Percentiles rank a stretch among this genome's conserved stretches.
Evolutionary conservation across 2,888 invertebrate genomes (phyloP).

Genomic region (Caenorhabditis macrosperma): DNA sequence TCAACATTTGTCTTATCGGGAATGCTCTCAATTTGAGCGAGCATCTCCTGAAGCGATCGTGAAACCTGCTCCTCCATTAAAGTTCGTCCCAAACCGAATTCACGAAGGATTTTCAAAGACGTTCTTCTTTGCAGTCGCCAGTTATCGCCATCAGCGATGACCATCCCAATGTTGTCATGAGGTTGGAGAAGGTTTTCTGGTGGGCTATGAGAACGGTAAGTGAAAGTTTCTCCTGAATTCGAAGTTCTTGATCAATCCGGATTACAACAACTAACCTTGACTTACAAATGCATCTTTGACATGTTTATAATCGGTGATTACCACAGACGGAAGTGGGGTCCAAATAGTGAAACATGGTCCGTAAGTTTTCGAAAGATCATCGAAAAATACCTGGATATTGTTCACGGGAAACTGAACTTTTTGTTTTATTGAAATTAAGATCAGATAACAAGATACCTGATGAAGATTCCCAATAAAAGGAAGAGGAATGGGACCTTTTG

Average conservation of each 20-base stretch:
- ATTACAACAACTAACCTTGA: constrained; percentile 48
- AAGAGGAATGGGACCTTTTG: constrained; percentile 61
- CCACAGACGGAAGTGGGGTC: constrained; percentile 60
- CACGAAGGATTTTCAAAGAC: constrained; percentile 62
- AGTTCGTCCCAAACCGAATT: constrained; percentile 64
- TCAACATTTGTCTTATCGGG: constrained; percentile 39
- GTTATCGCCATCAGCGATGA: constrained; percentile 56
- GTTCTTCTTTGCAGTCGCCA: constrained; percentile 65
- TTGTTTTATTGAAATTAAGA: not conserved
- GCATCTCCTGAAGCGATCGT: constrained; percentile 42
- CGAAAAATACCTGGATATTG: constrained; percentile 34
- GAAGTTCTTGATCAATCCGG: too few species aligned
- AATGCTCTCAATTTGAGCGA: constrained; percentile 42
- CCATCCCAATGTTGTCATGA: constrained; percentile 32
- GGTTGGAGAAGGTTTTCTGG: constrained; percentile 33
- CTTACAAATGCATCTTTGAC: constrained; percentile 48
- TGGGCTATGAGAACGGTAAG: constrained; percentile 21
- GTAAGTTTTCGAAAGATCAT: constrained; percentile 61
- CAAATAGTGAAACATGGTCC: constrained; percentile 70
- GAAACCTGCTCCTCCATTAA: constrained; percentile 63
- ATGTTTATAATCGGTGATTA: constrained; percentile 63
- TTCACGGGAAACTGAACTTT: constrained; percentile 54
- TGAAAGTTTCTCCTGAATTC: constrained; percentile 38
- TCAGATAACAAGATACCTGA: constrained; percentile 33
- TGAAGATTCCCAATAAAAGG: constrained; percentile 61